Percentiles rank a stretch among this genome's conserved stretches.
phyloP scores from a whole-genome alignment of 2,888 invertebrate species.

The Spilarctia lutea region DNA sequence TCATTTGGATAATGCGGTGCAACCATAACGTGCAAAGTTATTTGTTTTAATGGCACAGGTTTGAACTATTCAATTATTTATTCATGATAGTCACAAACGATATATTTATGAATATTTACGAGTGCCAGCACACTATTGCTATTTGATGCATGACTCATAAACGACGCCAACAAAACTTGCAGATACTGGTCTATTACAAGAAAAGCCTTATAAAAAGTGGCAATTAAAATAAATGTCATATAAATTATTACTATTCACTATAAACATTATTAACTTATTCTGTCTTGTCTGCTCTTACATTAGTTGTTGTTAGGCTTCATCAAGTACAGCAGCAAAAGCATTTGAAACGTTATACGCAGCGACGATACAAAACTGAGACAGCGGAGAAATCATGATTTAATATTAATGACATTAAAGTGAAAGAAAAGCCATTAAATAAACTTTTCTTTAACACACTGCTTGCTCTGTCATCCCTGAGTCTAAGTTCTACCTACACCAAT shows the following conservation, averaged over 20 bases:
- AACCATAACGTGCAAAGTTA: background rate
- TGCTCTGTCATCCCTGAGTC: slow-evolving; percentile 1
- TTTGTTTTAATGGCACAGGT: slow-evolving; percentile 5
- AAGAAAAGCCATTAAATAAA: too few relatives aligned
- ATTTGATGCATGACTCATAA: background rate
- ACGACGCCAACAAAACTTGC: background rate
- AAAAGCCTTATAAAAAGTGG: background rate
- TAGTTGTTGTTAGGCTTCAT: too few relatives aligned
- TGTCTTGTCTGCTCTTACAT: too few relatives aligned
- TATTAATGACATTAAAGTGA: too few relatives aligned
- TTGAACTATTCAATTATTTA: background rate
- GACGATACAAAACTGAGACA: too few relatives aligned
- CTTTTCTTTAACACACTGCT: background rate
- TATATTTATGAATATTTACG: background rate
- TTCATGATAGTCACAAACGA: background rate
- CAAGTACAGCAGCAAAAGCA: too few relatives aligned
- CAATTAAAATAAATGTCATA: background rate
- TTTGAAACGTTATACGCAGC: too few relatives aligned
- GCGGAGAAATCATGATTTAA: too few relatives aligned
- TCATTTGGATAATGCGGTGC: background rate
- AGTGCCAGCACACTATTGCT: background rate
- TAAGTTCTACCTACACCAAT: slow-evolving; percentile 31
- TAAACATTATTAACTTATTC: too few relatives aligned
- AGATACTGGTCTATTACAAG: background rate
- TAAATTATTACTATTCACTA: too few relatives aligned